Evolutionary conservation across 2,888 invertebrate species (phyloP).

Genomic region (Kryphioiulus occultus): DNA sequence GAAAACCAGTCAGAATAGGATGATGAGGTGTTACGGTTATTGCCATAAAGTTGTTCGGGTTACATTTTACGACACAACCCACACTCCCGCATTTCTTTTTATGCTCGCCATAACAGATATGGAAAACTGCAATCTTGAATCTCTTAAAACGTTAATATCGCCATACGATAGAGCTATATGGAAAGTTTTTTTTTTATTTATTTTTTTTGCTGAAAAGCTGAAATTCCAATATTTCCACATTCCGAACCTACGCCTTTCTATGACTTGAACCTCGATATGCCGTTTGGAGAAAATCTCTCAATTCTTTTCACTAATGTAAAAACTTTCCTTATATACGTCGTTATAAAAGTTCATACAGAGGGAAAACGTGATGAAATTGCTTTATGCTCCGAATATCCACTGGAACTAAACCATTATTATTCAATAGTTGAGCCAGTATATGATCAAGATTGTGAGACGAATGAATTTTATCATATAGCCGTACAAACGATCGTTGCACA

Average conservation of each 20-base stretch:
- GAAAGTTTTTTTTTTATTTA: not conserved
- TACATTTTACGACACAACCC: not conserved
- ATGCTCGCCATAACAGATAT: constrained; percentile 2
- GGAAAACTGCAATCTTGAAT: not conserved
- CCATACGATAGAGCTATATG: not conserved
- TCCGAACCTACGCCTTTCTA: not conserved
- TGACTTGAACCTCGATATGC: not conserved
- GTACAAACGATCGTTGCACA: too few species aligned
- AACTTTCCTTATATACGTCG: too few species aligned
- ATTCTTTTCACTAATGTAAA: not conserved
- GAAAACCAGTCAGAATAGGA: not conserved
- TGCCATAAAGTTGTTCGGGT: constrained; percentile 9
- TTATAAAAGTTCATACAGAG: not conserved
- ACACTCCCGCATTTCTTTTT: constrained; percentile 6
- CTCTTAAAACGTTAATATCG: not conserved
- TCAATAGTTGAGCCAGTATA: too few species aligned
- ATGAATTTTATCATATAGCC: too few species aligned
- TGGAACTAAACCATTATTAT: too few species aligned
- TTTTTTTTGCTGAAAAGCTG: not conserved
- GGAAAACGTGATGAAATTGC: not conserved
- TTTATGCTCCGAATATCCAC: not conserved
- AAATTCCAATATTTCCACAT: constrained; percentile 16
- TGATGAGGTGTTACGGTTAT: not conserved
- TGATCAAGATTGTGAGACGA: too few species aligned
- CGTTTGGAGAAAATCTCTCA: not conserved